These are phyloP conservation scores for Petrolisthes manimaculis DNA, from an alignment of 2,888 invertebrate genomes.

Conservation along the genomic window DNA sequence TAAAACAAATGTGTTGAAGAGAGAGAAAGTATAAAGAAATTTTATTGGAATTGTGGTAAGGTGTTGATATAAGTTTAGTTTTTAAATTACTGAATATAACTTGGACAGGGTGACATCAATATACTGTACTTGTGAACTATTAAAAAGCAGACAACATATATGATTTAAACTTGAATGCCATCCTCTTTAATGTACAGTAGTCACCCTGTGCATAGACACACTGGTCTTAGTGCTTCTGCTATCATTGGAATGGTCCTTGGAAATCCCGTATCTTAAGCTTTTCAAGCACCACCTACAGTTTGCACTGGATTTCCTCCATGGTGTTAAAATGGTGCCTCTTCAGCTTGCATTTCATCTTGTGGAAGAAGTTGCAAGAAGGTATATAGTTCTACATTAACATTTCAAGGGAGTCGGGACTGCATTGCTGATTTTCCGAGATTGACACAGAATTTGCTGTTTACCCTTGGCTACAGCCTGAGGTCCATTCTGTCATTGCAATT, in stretches of 20 bases:
- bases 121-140: too few species aligned
- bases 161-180: background rate
- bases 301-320: background rate
- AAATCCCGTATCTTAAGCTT: background rate
- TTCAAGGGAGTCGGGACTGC: constrained; percentile 37
- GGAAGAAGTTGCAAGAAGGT: background rate
- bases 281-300: background rate
- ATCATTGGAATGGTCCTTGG: background rate
- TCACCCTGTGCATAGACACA: background rate
- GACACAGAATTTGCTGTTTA: constrained; percentile 43
- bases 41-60: too few species aligned
- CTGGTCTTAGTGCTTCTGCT: background rate
- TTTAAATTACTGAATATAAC: too few species aligned
- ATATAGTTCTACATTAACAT: constrained; percentile 32
- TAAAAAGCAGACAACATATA: background rate
- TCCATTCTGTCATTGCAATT: background rate
- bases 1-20: too few species aligned
- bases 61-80: too few species aligned
- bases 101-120: too few species aligned
- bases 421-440: constrained; percentile 34
- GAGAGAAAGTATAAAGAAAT: too few species aligned
- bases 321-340: background rate
- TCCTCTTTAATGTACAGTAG: background rate
- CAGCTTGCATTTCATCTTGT: background rate
- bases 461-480: background rate